phyloP scores from a whole-genome alignment of 1,140 invertebrate genomes.

The Octopus sinensis region DNA sequence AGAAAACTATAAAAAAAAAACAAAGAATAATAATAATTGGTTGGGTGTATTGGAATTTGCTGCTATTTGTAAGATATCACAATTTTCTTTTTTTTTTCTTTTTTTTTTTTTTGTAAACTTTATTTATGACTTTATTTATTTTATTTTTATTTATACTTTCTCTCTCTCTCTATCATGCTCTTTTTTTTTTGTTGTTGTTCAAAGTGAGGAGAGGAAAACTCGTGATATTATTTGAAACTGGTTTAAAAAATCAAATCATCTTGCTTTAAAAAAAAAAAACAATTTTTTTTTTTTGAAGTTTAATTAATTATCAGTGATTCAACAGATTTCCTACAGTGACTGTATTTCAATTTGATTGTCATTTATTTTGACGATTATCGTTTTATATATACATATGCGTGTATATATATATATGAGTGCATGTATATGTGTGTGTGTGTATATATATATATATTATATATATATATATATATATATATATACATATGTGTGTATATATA shows the following conservation, averaged over 20 bases:
- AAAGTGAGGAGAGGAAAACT: no score
- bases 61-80: no score
- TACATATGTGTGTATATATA: not conserved
- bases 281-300: no score
- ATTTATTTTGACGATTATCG: not conserved
- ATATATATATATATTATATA: not conserved
- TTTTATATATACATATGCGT: not conserved
- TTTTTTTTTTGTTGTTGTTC: no score
- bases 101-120: not conserved
- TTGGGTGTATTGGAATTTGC: no score
- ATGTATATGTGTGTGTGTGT: not conserved
- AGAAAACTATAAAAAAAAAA: not conserved
- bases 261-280: no score
- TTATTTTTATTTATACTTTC: not conserved
- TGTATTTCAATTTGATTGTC: not conserved
- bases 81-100: not conserved
- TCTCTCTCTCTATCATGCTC: not conserved
- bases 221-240: no score
- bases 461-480: not conserved
- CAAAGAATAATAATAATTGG: no score
- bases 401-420: not conserved
- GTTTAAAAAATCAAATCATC: no score
- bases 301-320: no score
- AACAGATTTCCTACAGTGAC: no score
- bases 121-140: not conserved